Base-by-base conservation (phyloP, 2,888 invertebrate genomes). In the Drosophila paramelanica region DNA sequence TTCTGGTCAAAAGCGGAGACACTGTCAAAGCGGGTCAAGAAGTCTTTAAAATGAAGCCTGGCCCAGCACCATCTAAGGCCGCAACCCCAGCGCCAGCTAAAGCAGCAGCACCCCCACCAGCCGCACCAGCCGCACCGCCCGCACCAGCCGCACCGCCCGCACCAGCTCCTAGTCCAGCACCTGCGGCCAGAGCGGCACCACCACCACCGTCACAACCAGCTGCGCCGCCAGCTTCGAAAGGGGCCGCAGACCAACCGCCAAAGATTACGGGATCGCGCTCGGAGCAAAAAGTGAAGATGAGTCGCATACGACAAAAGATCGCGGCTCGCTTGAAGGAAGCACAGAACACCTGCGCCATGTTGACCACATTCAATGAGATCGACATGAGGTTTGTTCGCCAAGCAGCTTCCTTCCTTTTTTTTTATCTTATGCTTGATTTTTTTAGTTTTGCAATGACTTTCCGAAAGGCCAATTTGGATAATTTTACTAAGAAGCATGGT, bases 351-450 rank as follows among this genome's bases (percentile, higher is more conserved):
- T 98, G 98, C 92, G 99, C 99, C 0, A 99, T 99, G 98, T 93
- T 99, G 79, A 99, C 99, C 1, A 99, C 99, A 0, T 99, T 99
- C 93, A 99, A 99, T 93, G 99, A 99, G 94, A 95, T 99, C 79
- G 99, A 99, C 92, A 99, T 99, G 99, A 91, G 91, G 91, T 91
- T 33, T 64, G 76, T 41, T 27, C 8, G 8, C 1, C 27, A 4
- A 17, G 5, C 5, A 7, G 10, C 3, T 38, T n/a, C 13, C 13
- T 7, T 23, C 23, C 3, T 23, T 8, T 13, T 8, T 13, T 13
- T 0, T 10, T 20, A 33, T 11, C 4, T 36, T 13, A 36, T n/a
- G 0, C 1, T 20, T 13, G 27, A 1, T 7, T 3, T 7, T 7
- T 11, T 1, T 90, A 97, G 99, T 79, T 95, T 96, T 89, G 95